Base-by-base conservation (phyloP, 2,113 vertebrate species). In the Mystacornis crossleyi region DNA sequence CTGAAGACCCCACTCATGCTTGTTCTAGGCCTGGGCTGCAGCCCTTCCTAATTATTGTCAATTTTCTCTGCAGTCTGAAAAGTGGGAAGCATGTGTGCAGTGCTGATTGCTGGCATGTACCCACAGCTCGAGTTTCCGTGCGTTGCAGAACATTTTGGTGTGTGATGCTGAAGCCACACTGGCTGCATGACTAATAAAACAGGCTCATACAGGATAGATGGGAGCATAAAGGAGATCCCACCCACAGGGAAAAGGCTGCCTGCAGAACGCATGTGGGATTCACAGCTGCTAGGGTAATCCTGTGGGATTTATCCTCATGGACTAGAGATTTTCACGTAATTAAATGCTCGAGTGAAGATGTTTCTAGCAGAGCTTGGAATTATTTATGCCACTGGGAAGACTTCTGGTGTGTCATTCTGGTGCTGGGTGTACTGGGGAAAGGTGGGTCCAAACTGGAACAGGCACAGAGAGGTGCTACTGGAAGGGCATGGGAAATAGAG, bases 121-220 rank as follows among this genome's bases (percentile, higher is more conserved):
- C 29, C 60, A 31, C 33, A 67, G 48, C 84, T 42, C 8, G 2
- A 33, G 23, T 47, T 69, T 23, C 81, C 0, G 3, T 38, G 81
- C 0, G 0, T 19, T 57, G 53, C 60, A 71, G 88, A 74, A 34
- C 0, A 0, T 33, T 85, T 50, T 36, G n/a, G 57, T 29, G 79
- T 58, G 65, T 2, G 16, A 20, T 71, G 48, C 69, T 85, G 82
- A 38, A 84, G 42, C 25, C n/a, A 4, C 3, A 1, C 25, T 31
- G 70, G 19, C 60, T 61, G 31, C 55, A 65, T 54, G 79, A 43
- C 13, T 75, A 17, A 50, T 29, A 62, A 75, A 53, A 84, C 24
- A 51, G 48, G 42, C 64, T 89, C 58, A 2, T 13, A 18, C n/a
- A 31, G 77, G 50, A n/a, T 3, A 48, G 50, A 28, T 10, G 51